These are phyloP conservation scores for Carcharodon carcharias DNA, from an alignment of 2,797 vertebrate species.

Conservation along the genomic window DNA sequence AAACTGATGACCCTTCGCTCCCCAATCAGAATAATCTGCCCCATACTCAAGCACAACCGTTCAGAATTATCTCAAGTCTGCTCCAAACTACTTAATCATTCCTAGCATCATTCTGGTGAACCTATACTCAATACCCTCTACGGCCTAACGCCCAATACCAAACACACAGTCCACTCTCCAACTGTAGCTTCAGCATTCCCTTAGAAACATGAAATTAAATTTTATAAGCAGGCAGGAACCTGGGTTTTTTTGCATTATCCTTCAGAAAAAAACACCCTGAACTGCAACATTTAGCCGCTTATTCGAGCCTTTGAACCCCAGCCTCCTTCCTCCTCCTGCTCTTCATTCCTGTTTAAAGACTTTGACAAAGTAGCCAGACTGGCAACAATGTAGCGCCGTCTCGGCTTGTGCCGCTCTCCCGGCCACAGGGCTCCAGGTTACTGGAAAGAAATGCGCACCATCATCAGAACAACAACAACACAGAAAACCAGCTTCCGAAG, in stretches of 20 bases:
- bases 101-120: background rate
- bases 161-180: conserved; percentile 39
- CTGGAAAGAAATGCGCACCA: too few species aligned
- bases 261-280: background rate
- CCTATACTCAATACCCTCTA: background rate
- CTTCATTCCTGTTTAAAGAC: background rate
- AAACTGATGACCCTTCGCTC: background rate
- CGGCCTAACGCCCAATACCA: conserved; percentile 39
- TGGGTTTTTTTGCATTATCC: background rate
- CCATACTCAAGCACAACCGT: background rate
- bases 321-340: background rate
- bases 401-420: background rate
- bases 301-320: background rate
- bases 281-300: background rate
- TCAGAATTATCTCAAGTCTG: background rate
- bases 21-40: background rate
- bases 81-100: background rate
- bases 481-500: too few species aligned
- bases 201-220: background rate
- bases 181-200: background rate
- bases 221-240: background rate
- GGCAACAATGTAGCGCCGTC: background rate
- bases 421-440: background rate
- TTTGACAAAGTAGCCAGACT: conserved; percentile 44
- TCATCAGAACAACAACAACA: background rate